phyloP scores from a whole-genome alignment of 2,113 vertebrate species.

The Alligator mississippiensis region DNA sequence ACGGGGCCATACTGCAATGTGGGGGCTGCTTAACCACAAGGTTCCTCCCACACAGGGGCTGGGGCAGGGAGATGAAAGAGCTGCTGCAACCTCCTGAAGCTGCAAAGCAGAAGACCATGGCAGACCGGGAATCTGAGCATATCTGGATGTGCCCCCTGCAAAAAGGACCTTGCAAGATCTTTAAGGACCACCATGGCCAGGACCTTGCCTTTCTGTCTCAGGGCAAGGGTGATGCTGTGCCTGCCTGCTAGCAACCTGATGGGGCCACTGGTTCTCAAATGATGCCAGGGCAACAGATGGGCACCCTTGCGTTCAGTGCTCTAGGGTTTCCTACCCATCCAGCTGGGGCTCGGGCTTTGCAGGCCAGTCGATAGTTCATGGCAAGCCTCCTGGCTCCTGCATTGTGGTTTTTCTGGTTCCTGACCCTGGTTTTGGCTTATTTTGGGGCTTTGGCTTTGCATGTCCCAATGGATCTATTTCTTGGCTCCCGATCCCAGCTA shows the following conservation, averaged over 20 bases:
- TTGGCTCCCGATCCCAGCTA: too few relatives aligned
- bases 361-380: too few relatives aligned
- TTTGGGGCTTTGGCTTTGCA: too few relatives aligned
- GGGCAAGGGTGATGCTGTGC: background rate
- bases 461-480: too few relatives aligned
- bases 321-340: background rate
- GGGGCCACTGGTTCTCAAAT: background rate
- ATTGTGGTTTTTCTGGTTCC: too few relatives aligned
- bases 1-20: rapidly evolving
- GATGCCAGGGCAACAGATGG: background rate
- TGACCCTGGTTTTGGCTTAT: too few relatives aligned
- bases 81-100: background rate
- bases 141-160: background rate
- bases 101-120: background rate
- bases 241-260: background rate
- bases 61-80: background rate
- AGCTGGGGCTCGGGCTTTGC: background rate
- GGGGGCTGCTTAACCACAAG: background rate
- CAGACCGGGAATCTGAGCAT: background rate
- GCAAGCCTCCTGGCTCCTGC: background rate
- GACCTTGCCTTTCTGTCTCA: rapidly evolving
- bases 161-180: background rate
- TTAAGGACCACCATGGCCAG: background rate
- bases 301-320: background rate
- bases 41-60: background rate